A percentile compares a stretch with the other conserved stretches of the same genome.
phyloP scores from a whole-genome alignment of 2,888 invertebrate species.

The Isoperla grammatica region DNA sequence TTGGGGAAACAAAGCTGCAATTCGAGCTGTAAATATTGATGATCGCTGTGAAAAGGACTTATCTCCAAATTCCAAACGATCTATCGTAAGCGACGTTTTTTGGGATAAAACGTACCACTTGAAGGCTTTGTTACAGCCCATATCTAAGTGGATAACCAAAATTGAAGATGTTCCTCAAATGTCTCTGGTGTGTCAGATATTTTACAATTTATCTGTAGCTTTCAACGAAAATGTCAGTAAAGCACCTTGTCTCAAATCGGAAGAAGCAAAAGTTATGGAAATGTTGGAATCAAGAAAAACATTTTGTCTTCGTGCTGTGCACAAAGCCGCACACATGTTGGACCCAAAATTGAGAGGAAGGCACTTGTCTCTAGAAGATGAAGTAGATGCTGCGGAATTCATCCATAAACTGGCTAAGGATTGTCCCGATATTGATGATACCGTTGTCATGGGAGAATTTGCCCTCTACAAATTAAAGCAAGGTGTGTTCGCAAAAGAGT shows the following conservation, averaged over 20 bases:
- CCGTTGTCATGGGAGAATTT: neutral
- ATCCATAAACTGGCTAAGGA: neutral
- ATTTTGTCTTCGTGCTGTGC: conserved; percentile 1
- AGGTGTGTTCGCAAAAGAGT: neutral
- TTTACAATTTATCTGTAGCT: neutral
- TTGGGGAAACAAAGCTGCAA: conserved; percentile 31
- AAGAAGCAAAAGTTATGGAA: neutral
- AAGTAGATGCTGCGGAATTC: conserved; percentile 5
- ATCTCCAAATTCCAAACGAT: neutral
- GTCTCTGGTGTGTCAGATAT: conserved; percentile 26
- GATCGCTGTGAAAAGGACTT: conserved; percentile 20
- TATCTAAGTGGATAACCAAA: conserved; percentile 31
- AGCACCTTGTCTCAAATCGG: neutral
- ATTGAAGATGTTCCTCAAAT: conserved; percentile 32
- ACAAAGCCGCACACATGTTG: conserved; percentile 4
- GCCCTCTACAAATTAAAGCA: neutral
- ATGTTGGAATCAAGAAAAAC: neutral
- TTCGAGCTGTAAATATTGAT: conserved; percentile 32
- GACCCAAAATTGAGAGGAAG: neutral
- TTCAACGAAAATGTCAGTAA: too few species aligned
- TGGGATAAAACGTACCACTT: conserved; percentile 29
- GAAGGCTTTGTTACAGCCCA: conserved; percentile 24
- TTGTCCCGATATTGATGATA: neutral
- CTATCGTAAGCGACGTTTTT: conserved; percentile 30
- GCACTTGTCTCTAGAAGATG: neutral